phyloP scores from a whole-genome alignment of 2,888 invertebrate genomes.

The Byasa hedistus region DNA sequence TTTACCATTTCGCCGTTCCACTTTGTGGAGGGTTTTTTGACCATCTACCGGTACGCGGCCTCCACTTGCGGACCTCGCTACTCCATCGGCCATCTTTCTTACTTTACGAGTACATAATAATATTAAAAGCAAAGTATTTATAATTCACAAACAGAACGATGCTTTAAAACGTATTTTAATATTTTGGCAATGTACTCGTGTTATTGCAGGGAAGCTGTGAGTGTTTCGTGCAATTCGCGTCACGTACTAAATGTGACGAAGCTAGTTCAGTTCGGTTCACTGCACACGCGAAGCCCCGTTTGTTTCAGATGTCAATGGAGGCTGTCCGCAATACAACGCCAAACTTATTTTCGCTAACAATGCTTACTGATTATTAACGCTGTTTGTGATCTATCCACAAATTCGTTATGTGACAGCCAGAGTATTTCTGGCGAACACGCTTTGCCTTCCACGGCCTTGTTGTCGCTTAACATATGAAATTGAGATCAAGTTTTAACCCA shows the following conservation, averaged over 20 bases:
- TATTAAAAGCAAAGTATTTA: not conserved
- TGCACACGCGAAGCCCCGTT: constrained; percentile 44
- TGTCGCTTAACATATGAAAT: too few species aligned
- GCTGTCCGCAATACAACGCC: constrained; percentile 40
- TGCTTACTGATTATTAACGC: not conserved
- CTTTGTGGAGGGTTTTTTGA: too few species aligned
- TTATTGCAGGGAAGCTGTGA: constrained; percentile 3
- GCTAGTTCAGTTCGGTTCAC: constrained; percentile 48
- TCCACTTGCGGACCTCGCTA: too few species aligned
- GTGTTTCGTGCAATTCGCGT: constrained; percentile 33
- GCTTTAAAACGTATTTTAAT: not conserved
- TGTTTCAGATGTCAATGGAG: constrained; percentile 49
- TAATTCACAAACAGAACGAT: not conserved
- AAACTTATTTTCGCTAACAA: constrained; percentile 40
- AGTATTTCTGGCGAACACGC: too few species aligned
- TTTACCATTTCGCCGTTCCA: too few species aligned
- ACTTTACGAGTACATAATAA: not conserved
- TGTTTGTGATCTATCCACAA: not conserved
- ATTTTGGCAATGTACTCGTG: constrained; percentile 12
- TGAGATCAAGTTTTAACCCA: too few species aligned
- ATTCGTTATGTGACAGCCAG: too few species aligned
- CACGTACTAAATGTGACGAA: constrained; percentile 42
- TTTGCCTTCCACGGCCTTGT: too few species aligned
- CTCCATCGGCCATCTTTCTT: not conserved
- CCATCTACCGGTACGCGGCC: too few species aligned